phyloP scores from a whole-genome alignment of 2,888 invertebrate genomes.

The Dryobotodes eremita region DNA sequence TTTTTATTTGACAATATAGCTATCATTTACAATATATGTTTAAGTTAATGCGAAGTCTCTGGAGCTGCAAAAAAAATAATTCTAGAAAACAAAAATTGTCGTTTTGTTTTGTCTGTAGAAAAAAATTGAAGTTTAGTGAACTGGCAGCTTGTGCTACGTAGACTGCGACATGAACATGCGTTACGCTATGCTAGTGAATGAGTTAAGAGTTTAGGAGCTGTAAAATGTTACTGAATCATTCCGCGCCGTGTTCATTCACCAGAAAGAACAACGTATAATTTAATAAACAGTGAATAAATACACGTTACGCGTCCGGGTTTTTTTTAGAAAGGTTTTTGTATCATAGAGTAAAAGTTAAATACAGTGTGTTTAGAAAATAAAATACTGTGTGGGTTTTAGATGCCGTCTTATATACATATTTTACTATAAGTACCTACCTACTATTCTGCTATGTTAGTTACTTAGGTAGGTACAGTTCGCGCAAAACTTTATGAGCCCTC shows the following conservation, averaged over 20 bases:
- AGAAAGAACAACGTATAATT: constrained; percentile 67
- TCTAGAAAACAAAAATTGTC: too few species aligned
- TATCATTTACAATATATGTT: too few species aligned
- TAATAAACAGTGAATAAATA: constrained; percentile 66
- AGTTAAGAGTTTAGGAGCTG: constrained; percentile 57
- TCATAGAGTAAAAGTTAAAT: constrained; percentile 43
- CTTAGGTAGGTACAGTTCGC: too few species aligned
- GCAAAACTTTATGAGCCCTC: too few species aligned
- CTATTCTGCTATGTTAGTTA: not conserved
- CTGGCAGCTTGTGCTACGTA: not conserved
- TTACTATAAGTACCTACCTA: not conserved
- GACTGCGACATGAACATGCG: constrained; percentile 47
- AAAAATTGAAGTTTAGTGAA: not conserved
- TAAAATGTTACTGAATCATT: constrained; percentile 68
- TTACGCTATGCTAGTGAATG: constrained; percentile 58
- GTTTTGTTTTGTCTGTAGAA: too few species aligned
- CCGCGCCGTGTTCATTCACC: constrained; percentile 61
- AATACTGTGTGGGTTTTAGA: constrained; percentile 2
- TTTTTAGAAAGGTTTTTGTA: constrained; percentile 58
- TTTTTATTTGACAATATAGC: too few species aligned
- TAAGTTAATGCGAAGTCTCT: too few species aligned
- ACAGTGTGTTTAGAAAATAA: constrained; percentile 12
- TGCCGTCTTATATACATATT: not conserved
- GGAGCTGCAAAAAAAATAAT: too few species aligned
- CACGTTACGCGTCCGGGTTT: constrained; percentile 48